A percentile compares a stretch with the other conserved stretches of the same genome.
Evolutionary conservation across 2,888 invertebrate species (phyloP).

Genomic region (Sipha maydis): DNA sequence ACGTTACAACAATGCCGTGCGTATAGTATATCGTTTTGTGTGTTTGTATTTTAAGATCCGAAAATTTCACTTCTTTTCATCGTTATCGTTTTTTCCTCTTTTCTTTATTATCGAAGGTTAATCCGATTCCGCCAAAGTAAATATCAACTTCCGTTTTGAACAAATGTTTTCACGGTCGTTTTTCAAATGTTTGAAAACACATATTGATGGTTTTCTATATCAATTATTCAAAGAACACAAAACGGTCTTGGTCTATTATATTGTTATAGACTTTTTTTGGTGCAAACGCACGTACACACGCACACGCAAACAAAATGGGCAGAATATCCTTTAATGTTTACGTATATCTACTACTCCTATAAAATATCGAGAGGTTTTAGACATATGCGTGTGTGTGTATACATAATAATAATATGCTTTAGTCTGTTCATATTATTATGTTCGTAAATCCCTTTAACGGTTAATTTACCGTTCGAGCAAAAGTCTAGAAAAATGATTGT

Average conservation of each 20-base stretch:
- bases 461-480: neutral
- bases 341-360: no score
- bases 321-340: no score
- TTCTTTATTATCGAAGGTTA: no score
- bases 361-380: no score
- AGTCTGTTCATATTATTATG: neutral
- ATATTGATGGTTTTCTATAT: no score
- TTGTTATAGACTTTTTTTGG: no score
- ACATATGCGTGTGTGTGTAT: no score
- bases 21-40: neutral
- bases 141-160: neutral
- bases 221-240: no score
- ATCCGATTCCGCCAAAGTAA: neutral
- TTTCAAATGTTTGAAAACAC: neutral
- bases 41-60: neutral
- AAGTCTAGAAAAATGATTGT: neutral
- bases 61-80: neutral
- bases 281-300: no score
- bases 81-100: neutral
- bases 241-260: no score
- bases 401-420: no score
- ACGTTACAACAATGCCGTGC: neutral
- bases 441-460: neutral
- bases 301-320: no score
- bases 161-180: neutral